Conservation (phyloP, 2,797 vertebrate genomes). For the Hyperoplus lanceolatus region DNA sequence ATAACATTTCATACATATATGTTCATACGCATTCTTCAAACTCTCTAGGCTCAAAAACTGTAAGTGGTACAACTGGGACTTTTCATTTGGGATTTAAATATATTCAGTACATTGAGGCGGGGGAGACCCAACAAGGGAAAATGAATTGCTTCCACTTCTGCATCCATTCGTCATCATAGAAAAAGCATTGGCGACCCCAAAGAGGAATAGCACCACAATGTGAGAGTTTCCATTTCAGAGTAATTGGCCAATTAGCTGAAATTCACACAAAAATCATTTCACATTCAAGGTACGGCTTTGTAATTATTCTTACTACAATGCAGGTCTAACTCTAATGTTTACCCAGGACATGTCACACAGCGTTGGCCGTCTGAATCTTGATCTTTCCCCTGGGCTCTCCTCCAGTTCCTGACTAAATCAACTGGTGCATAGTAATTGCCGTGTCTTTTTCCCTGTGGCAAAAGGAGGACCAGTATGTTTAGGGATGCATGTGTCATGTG, state of each 20-base stretch:
- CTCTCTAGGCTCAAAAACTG: too few relatives aligned
- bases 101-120: slow-evolving; percentile 14
- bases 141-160: not conserved
- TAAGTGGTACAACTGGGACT: too few relatives aligned
- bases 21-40: too few relatives aligned
- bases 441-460: slow-evolving; percentile 62
- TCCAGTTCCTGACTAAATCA: slow-evolving; percentile 59
- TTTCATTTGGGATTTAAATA: slow-evolving; percentile 28
- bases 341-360: not conserved
- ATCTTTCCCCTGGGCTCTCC: slow-evolving; percentile 52
- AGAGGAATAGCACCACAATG: not conserved
- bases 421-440: slow-evolving; percentile 74
- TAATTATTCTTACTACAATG: slow-evolving; percentile 42
- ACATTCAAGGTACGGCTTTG: slow-evolving; percentile 19
- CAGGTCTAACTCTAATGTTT: not conserved
- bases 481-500: not conserved
- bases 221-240: slow-evolving; percentile 12
- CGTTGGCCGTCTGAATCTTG: slow-evolving; percentile 43
- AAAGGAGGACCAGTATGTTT: slow-evolving; percentile 20
- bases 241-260: slow-evolving; percentile 53
- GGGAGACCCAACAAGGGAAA: not conserved
- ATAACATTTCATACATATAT: too few relatives aligned
- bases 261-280: slow-evolving; percentile 35
- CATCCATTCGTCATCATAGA: slow-evolving; percentile 7
- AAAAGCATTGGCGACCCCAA: slow-evolving; percentile 5